Percentiles rank a stretch among this genome's conserved stretches.
Conservation (phyloP, 1,140 invertebrate genomes). For the Saccostrea glomerata region DNA sequence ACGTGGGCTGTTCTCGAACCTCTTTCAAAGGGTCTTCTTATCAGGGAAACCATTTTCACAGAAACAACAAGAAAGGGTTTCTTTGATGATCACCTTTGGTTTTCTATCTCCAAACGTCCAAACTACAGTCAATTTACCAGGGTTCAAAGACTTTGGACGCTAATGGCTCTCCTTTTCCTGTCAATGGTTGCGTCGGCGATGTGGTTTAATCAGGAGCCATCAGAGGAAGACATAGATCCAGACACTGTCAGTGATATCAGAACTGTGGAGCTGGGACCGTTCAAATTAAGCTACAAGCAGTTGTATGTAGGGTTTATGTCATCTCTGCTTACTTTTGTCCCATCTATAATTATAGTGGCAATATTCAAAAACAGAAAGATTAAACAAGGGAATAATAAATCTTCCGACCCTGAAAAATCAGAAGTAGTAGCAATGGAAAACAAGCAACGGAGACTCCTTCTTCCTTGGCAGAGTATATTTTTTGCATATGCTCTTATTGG, state of each 20-base stretch:
- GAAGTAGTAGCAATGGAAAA: background rate
- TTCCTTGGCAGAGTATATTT: constrained; percentile 52
- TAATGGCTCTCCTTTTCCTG: constrained; percentile 24
- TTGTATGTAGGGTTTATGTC: constrained; percentile 69
- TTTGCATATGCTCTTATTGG: constrained; percentile 45
- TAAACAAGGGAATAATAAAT: background rate
- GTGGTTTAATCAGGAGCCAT: constrained; percentile 62
- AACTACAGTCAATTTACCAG: constrained; percentile 49
- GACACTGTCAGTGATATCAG: constrained; percentile 71
- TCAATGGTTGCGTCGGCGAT: constrained; percentile 50
- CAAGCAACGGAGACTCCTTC: background rate
- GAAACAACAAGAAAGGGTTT: constrained; percentile 8
- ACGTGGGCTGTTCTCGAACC: background rate
- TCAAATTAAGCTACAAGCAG: constrained; percentile 72
- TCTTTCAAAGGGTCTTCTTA: background rate
- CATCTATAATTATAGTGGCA: constrained; percentile 33
- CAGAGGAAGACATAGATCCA: constrained; percentile 33
- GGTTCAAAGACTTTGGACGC: constrained; percentile 46
- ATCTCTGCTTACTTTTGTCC: constrained; percentile 74
- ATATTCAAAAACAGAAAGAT: constrained; percentile 45
- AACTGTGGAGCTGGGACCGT: constrained; percentile 79
- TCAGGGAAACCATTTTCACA: constrained; percentile 36
- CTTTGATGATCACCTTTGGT: constrained; percentile 50
- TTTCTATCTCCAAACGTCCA: constrained; percentile 51
- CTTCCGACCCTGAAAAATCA: background rate